Evolutionary conservation across 2,888 invertebrate species (phyloP), one percentile per base, ranked within the genome.

Genomic region (Aplocera efformata): DNA sequence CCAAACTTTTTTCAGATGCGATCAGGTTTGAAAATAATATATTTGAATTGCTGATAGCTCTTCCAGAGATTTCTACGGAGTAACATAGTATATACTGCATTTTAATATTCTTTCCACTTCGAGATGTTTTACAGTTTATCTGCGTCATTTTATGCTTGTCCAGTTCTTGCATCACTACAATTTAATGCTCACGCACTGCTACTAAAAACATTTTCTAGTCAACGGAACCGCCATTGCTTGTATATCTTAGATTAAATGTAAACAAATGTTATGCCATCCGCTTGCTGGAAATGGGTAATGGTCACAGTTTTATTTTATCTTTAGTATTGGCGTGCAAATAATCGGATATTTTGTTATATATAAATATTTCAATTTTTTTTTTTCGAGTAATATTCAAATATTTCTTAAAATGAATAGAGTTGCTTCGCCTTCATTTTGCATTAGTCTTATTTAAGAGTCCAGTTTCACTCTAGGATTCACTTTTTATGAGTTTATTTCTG

Each of bases 241-340:
- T 24, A 36, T 10, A 35, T 40, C 6, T 32, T 37, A 41, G 27
- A 23, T 27, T 38, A 26, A 39, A 32, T 31, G 27, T 41, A 65
- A 70, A 70, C 57, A 63, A n/a, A 59, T 17, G 57, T 59, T 58
- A 51, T 44, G 33, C 49, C 51, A 45, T 53, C 53, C 51, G 50
- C 31, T 49, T 49, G 35, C 38, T 37, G 32, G 38, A 29, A 41
- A 59, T 45, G 42, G 54, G 57, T 48, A 54, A 58, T 46, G 57
- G 56, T 48, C 39, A 37, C 45, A 44, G 49, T 61, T 67, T 67
- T 60, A 63, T 63, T 47, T 55, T 41, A 56, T 46, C 35, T n/a
- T n/a, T n/a, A n/a, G n/a, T n/a, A n/a, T n/a, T n/a, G n/a, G n/a
- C n/a, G n/a, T n/a, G n/a, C n/a, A n/a, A n/a, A n/a, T n/a, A n/a